Conservation (phyloP, 64 coral and sea anemone genomes). For the Montipora foliosa region DNA sequence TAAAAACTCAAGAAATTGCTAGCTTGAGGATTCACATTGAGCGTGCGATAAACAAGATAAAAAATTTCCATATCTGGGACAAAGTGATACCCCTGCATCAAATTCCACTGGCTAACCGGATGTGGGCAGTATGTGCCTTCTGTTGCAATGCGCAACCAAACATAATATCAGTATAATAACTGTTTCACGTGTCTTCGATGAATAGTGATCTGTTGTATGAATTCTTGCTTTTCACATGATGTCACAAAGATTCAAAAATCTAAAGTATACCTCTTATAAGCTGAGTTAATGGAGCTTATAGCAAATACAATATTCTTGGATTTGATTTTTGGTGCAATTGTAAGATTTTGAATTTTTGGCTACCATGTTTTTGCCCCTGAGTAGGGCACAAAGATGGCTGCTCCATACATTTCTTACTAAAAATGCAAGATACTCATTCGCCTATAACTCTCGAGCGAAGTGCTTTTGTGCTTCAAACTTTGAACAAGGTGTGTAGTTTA, state of each 20-base stretch:
- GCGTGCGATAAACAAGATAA: conserved; percentile 32
- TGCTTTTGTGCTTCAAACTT: no score
- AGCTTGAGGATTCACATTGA: conserved; percentile 19
- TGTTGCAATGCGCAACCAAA: conserved; percentile 46
- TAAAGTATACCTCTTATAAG: no score
- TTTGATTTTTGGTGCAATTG: no score
- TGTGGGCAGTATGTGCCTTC: conserved; percentile 28
- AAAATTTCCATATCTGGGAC: conserved; percentile 64
- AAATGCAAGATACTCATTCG: no score
- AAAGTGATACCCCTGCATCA: background rate
- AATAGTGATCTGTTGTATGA: background rate
- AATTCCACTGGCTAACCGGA: conserved; percentile 17
- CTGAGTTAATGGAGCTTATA: no score
- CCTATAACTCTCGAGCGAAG: background rate
- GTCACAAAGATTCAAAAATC: background rate
- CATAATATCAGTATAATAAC: conserved; percentile 35
- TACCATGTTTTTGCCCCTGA: background rate
- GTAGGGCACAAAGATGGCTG: background rate
- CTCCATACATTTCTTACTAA: background rate
- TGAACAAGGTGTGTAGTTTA: background rate
- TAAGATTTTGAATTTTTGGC: no score
- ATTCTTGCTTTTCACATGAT: background rate
- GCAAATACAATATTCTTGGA: no score
- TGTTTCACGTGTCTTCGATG: background rate
- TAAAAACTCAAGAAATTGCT: conserved; percentile 33